Evolutionary conservation across 2,797 vertebrate genomes (phyloP).

Genomic region (Sorex maritimensis): DNA sequence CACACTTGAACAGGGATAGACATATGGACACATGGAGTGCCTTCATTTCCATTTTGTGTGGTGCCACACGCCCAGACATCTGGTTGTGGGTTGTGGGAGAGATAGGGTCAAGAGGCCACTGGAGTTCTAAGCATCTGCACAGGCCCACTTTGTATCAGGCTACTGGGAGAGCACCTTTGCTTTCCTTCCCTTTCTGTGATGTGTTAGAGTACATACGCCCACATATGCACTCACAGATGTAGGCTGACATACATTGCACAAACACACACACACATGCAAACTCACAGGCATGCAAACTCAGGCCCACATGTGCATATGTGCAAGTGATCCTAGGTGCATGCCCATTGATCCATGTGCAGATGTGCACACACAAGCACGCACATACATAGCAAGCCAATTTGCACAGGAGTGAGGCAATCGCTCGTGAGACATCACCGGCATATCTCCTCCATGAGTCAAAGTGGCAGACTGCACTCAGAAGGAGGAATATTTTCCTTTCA

Average conservation of each 20-base stretch:
- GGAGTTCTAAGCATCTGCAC: not conserved
- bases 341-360: too few species aligned
- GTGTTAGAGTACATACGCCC: not conserved
- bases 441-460: constrained; percentile 55
- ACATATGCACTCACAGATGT: not conserved
- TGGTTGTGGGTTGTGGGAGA: not conserved
- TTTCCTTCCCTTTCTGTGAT: constrained; percentile 9
- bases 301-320: not conserved
- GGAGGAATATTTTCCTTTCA: constrained; percentile 57
- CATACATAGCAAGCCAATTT: not conserved
- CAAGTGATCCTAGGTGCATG: not conserved
- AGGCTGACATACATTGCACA: not conserved
- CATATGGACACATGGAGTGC: not conserved
- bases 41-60: not conserved
- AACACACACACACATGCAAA: not conserved
- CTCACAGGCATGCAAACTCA: not conserved
- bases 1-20: not conserved
- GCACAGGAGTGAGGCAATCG: not conserved
- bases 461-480: constrained; percentile 3
- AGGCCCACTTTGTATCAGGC: not conserved
- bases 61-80: not conserved
- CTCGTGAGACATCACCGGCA: constrained; percentile 2
- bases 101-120: not conserved
- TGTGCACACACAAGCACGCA: not conserved
- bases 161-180: not conserved